These are phyloP conservation scores for Pempheris klunzingeri DNA, from an alignment of 2,797 vertebrate genomes.

Conservation along the genomic window DNA sequence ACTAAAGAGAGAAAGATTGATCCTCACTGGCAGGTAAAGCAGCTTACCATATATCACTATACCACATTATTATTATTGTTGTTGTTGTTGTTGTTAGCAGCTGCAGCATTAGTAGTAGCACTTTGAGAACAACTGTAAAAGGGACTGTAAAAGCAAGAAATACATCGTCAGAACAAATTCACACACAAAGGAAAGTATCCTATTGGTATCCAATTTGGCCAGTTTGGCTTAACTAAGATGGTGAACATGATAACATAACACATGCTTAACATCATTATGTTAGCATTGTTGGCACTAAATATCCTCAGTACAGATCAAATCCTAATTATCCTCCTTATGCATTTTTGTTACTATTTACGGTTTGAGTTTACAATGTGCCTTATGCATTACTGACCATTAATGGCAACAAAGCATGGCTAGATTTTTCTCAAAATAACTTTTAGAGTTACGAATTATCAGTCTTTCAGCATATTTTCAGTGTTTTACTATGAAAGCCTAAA, in stretches of 20 bases:
- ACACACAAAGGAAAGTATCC: background rate
- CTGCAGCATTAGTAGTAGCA: no score
- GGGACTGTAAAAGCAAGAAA: background rate
- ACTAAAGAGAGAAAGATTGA: no score
- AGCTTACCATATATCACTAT: no score
- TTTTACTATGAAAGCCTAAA: conserved; percentile 51
- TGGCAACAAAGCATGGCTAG: background rate
- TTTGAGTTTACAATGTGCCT: background rate
- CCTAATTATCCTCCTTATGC: background rate
- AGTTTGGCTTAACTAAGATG: background rate
- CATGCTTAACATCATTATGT: background rate
- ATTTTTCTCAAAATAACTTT: conserved; percentile 46
- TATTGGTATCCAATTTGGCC: background rate
- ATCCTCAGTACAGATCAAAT: background rate
- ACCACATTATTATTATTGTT: no score
- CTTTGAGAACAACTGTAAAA: no score
- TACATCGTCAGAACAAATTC: background rate
- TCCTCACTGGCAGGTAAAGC: no score
- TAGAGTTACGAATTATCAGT: conserved; percentile 43
- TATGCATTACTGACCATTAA: conserved; percentile 4
- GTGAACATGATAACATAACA: background rate
- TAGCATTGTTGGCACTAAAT: background rate
- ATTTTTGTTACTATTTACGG: conserved; percentile 27
- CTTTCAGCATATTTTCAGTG: conserved; percentile 41
- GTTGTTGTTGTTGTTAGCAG: no score